Base-by-base conservation (phyloP, 2,888 invertebrate species). In the Cyrtodaria siliqua region DNA sequence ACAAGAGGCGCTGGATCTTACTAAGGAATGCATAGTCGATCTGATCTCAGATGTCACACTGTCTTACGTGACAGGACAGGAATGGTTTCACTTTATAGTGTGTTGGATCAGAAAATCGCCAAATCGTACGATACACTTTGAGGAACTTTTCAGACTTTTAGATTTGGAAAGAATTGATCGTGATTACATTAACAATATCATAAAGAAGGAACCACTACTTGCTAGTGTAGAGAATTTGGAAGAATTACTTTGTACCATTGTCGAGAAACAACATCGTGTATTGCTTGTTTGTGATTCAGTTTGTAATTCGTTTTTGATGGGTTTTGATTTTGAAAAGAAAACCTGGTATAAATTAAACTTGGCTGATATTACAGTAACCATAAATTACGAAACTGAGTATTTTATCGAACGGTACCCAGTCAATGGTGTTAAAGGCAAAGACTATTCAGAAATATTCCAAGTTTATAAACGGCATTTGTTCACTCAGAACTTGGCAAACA, bases 11-110 rank as follows among this genome's bases (percentile, higher is more conserved):
- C 6, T 63, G 23, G 29, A 59, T 23, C 20, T 75, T 2, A 69
- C 74, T 1, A 20, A 24, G 2, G 69, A 68, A 23, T 64, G 68
- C 2, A 27, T 75, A 2, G 23, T 57, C 9, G 20, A 60, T n/a
- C 24, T 75, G 16, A 29, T 75, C 20, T 40, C 62, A 1, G 69
- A 75, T 16, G 40, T 29, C 14, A 29, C 12, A 20, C 29, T 75
- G 49, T 24, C 59, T 0, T 64, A 64, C 33, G 53, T 69, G 16
- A 18, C 20, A 1, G 47, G 29, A 24, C 52, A 47, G 14, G 69
- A 68, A 2, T 62, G 57, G 29, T 44, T 69, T 12, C 33, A 18
- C 0, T 69, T 60, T 33, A 23, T 75, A 2, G n/a, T 50, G 16
- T 50, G 49, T 4, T 75, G 74, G 74, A 26, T 20, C 29, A 40